Conservation (phyloP, 37 sponge, comb jelly and placozoan genomes). For the Halichondria panicea region DNA sequence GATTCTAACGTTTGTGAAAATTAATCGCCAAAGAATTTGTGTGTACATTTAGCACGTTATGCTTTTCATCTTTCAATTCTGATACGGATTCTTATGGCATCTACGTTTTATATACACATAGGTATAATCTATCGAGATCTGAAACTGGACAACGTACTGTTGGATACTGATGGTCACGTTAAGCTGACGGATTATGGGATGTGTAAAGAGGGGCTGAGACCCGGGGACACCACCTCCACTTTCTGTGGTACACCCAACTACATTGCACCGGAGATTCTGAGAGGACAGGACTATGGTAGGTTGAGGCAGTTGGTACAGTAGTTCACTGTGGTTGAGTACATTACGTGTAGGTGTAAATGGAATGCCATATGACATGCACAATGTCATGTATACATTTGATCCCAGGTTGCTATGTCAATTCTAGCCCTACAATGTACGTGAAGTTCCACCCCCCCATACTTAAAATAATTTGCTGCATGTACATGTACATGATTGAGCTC, state of each 20-base stretch:
- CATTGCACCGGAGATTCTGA: slow-evolving; percentile 96
- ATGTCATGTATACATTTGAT: neutral
- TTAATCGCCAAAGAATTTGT: neutral
- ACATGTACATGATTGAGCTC: too few species aligned
- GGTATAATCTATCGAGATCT: slow-evolving; percentile 95
- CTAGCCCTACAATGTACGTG: neutral
- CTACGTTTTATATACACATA: too few species aligned
- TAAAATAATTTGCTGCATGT: too few species aligned
- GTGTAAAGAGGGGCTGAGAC: slow-evolving; percentile 93
- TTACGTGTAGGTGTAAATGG: too few species aligned
- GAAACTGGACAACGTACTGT: slow-evolving; percentile 94
- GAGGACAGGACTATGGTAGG: slow-evolving; percentile 89
- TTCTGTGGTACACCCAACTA: slow-evolving; percentile 99
- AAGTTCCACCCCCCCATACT: too few species aligned
- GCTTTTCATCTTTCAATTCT: neutral
- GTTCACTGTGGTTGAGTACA: neutral
- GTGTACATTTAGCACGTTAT: neutral
- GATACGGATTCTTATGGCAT: neutral
- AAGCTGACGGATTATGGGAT: slow-evolving; percentile 98
- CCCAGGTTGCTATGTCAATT: neutral
- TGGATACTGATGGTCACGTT: slow-evolving; percentile 93
- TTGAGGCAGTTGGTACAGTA: neutral
- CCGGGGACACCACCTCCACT: slow-evolving; percentile 94
- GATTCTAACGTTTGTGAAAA: too few species aligned
- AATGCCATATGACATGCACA: neutral